Evolutionary conservation across 2,113 vertebrate species (phyloP).

Genomic region (Caloenas nicobarica): DNA sequence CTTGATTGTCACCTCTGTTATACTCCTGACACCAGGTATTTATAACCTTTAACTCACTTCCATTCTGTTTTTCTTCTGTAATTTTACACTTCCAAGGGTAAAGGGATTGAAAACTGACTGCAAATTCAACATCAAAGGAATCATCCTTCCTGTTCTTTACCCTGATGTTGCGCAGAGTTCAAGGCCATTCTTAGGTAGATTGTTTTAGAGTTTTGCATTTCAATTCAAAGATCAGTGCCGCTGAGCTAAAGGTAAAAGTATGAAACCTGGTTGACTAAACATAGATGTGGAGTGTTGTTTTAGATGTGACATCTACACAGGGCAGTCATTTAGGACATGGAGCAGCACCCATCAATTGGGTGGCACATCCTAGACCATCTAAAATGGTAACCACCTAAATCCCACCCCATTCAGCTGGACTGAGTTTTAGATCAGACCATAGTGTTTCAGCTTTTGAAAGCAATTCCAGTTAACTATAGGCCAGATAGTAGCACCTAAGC

Average conservation of each 20-base stretch:
- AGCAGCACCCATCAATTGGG: background rate
- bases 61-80: background rate
- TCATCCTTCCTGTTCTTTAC: background rate
- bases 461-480: background rate
- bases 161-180: background rate
- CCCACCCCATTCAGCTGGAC: background rate
- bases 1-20: slow-evolving; percentile 97
- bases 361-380: background rate
- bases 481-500: background rate
- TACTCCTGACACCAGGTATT: slow-evolving; percentile 97
- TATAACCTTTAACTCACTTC: slow-evolving; percentile 8
- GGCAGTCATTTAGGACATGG: background rate
- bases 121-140: background rate
- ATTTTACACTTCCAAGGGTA: slow-evolving; percentile 26
- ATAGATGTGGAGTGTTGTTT: background rate
- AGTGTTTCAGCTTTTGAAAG: background rate
- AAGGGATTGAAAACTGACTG: background rate
- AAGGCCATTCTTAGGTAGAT: background rate
- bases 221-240: background rate
- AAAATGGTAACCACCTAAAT: background rate
- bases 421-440: background rate
- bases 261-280: background rate
- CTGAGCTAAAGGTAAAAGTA: background rate
- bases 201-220: background rate
- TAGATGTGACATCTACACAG: background rate